Conservation (phyloP, 1,140 invertebrate species). For the Babylonia areolata region DNA sequence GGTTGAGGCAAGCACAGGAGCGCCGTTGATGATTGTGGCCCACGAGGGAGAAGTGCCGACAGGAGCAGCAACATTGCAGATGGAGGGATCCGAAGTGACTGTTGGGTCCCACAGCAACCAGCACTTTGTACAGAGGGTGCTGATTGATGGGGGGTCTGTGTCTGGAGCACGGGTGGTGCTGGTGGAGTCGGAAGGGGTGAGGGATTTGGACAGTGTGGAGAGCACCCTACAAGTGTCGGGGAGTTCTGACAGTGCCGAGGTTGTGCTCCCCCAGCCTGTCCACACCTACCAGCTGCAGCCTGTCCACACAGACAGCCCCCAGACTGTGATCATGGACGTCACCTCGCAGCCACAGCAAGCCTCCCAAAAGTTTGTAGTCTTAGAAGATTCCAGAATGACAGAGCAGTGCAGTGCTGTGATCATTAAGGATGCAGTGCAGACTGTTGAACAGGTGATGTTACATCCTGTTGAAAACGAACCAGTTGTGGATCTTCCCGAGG, state of each 20-base stretch:
- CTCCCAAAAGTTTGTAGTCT: background rate
- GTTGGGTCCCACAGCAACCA: background rate
- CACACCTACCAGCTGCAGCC: too few relatives aligned
- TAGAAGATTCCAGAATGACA: background rate
- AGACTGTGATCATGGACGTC: background rate
- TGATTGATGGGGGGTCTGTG: slow-evolving; percentile 3
- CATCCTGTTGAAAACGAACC: background rate
- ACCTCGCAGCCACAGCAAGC: background rate
- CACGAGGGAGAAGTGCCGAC: background rate
- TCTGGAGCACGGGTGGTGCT: background rate
- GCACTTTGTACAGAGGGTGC: background rate
- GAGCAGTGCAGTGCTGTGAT: background rate
- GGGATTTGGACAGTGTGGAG: background rate
- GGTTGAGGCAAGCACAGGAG: background rate
- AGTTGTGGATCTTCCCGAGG: background rate
- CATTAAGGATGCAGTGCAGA: background rate
- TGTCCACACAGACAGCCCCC: too few relatives aligned
- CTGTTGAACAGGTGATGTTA: too few relatives aligned
- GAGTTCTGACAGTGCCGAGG: background rate
- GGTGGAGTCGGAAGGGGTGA: background rate
- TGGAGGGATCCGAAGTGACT: background rate
- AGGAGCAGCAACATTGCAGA: background rate
- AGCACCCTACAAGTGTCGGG: background rate
- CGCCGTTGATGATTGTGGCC: background rate
- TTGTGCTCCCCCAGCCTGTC: background rate